Percentiles rank a stretch among this genome's conserved stretches.
Evolutionary conservation across 2,888 invertebrate species (phyloP).

Genomic region (Erynnis tages): DNA sequence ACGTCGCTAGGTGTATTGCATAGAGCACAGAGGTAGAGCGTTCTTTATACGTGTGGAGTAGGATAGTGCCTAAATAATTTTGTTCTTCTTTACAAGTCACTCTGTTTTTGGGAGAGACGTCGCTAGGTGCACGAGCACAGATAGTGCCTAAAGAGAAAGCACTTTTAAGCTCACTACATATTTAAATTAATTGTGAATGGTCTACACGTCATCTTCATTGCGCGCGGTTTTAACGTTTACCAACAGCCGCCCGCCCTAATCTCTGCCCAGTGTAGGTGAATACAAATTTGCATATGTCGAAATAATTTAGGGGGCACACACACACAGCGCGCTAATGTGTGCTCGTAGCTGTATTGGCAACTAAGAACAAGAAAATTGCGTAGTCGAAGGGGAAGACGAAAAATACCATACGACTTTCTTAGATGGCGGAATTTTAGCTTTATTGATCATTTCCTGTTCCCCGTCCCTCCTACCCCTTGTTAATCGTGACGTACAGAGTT

Average conservation of each 20-base stretch:
- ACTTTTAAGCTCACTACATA: too few species aligned
- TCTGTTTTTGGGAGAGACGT: slow-evolving; percentile 78
- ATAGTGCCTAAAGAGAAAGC: too few species aligned
- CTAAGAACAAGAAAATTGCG: slow-evolving; percentile 52
- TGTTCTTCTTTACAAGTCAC: too few species aligned
- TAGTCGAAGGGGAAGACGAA: slow-evolving; percentile 35
- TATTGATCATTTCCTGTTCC: slow-evolving; percentile 27
- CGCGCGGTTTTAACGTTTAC: too few species aligned
- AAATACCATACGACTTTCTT: slow-evolving; percentile 28
- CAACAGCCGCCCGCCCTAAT: too few species aligned
- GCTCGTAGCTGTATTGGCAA: slow-evolving; percentile 54
- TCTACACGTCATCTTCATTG: too few species aligned
- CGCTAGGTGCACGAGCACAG: slow-evolving; percentile 69
- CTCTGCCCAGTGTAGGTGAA: slow-evolving; percentile 70
- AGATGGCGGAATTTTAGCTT: slow-evolving; percentile 28
- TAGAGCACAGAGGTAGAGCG: slow-evolving; percentile 46
- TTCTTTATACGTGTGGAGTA: background rate
- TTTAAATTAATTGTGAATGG: too few species aligned
- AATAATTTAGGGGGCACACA: slow-evolving; percentile 78
- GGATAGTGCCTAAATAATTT: slow-evolving; percentile 10
- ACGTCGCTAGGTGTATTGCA: slow-evolving; percentile 69
- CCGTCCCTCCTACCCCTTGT: background rate
- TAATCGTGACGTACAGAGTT: background rate
- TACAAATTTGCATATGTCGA: slow-evolving; percentile 81
- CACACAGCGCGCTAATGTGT: slow-evolving; percentile 68